A percentile compares a stretch with the other conserved stretches of the same genome.
These are phyloP conservation scores for Pyralis farinalis DNA, from an alignment of 2,888 invertebrate species.

Conservation along the genomic window DNA sequence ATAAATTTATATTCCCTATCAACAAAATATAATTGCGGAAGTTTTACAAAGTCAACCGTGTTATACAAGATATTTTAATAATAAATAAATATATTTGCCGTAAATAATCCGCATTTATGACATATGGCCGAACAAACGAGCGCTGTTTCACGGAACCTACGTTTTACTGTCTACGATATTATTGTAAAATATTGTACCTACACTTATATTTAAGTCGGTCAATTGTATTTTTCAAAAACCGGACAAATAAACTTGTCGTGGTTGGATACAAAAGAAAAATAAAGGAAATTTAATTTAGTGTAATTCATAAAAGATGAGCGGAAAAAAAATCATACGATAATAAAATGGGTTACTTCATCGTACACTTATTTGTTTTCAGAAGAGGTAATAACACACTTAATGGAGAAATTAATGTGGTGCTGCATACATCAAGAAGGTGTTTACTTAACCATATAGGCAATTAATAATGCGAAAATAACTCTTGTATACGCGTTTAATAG, in stretches of 20 bases:
- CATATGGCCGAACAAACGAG: not conserved
- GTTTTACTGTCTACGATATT: not conserved
- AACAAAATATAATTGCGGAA: not conserved
- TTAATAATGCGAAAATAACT: too few relatives aligned
- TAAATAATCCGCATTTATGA: not conserved
- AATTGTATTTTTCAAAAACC: constrained; percentile 27
- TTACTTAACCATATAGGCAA: not conserved
- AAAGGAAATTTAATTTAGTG: constrained; percentile 13
- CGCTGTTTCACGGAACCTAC: not conserved
- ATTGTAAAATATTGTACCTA: not conserved
- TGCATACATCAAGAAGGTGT: not conserved
- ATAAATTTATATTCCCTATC: too few relatives aligned
- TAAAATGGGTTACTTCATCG: not conserved
- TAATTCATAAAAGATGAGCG: constrained; percentile 25
- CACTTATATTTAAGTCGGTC: constrained; percentile 17
- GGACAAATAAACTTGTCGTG: constrained; percentile 46
- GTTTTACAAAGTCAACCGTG: not conserved
- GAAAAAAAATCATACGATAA: not conserved
- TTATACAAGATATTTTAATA: not conserved
- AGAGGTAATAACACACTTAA: not conserved
- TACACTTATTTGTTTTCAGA: not conserved
- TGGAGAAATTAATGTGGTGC: not conserved
- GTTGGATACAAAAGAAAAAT: constrained; percentile 37
- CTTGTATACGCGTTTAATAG: too few relatives aligned
- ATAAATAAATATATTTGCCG: not conserved